phyloP scores from a whole-genome alignment of 2,113 vertebrate genomes.

The Chionodraco myersi region DNA sequence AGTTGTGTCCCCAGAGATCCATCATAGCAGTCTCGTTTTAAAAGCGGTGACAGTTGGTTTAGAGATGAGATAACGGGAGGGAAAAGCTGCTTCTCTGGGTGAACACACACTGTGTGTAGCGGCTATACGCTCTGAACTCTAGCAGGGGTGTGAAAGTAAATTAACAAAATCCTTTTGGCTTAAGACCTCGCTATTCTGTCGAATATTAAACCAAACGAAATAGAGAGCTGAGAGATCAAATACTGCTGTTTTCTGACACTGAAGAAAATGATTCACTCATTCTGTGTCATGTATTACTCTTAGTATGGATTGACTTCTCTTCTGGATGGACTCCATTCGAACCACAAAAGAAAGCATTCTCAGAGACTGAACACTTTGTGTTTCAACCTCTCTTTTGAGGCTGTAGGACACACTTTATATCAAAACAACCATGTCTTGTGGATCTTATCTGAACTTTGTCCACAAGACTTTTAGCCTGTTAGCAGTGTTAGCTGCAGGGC shows the following conservation, averaged over 20 bases:
- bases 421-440: not conserved
- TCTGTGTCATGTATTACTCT: too few species aligned
- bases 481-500: not conserved
- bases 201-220: not conserved
- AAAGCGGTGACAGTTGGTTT: not conserved
- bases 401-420: not conserved
- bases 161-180: not conserved
- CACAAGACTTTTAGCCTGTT: not conserved
- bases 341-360: not conserved
- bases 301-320: not conserved
- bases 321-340: not conserved
- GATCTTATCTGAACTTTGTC: not conserved
- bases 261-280: too few species aligned
- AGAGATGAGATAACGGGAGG: not conserved
- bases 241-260: not conserved
- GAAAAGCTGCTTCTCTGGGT: not conserved
- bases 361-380: not conserved
- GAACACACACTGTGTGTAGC: not conserved
- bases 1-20: not conserved
- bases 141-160: not conserved
- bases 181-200: conserved; percentile 1
- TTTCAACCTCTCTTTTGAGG: not conserved
- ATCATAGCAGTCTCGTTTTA: not conserved
- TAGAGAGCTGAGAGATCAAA: not conserved
- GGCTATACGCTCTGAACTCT: not conserved